These are phyloP conservation scores for Tylochromis polylepis DNA, from an alignment of 2,113 vertebrate genomes.

Conservation along the genomic window DNA sequence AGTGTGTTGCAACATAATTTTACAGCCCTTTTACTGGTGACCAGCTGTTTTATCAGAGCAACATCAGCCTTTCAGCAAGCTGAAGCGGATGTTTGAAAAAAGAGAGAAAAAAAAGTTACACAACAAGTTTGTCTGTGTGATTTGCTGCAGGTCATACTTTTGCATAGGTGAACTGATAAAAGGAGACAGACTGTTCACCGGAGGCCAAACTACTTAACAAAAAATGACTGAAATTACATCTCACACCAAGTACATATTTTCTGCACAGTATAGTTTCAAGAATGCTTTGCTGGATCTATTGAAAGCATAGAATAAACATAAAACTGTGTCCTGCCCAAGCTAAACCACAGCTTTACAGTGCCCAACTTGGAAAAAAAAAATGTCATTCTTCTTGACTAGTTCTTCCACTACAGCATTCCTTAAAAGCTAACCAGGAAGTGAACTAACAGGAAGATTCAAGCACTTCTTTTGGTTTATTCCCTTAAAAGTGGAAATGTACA, in stretches of 20 bases:
- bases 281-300: background rate
- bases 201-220: background rate
- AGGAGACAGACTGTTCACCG: background rate
- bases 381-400: background rate
- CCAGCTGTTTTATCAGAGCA: slow-evolving; percentile 11
- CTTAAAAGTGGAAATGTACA: slow-evolving; percentile 9
- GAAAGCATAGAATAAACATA: background rate
- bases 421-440: background rate
- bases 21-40: slow-evolving; percentile 13
- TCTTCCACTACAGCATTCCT: background rate
- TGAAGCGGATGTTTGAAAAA: background rate
- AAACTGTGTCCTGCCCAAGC: background rate
- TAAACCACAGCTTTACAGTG: background rate
- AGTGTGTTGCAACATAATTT: slow-evolving; percentile 39
- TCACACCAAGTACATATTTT: background rate
- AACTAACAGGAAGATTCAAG: background rate
- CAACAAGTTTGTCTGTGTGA: slow-evolving; percentile 15
- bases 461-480: background rate
- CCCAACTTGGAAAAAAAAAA: background rate
- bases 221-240: background rate
- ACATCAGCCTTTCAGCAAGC: background rate
- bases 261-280: background rate
- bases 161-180: background rate
- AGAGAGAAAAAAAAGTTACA: slow-evolving; percentile 21
- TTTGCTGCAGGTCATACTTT: background rate